A percentile compares a stretch with the other conserved stretches of the same genome.
Conservation (phyloP, 2,797 vertebrate species). For the Hydrolagus colliei region DNA sequence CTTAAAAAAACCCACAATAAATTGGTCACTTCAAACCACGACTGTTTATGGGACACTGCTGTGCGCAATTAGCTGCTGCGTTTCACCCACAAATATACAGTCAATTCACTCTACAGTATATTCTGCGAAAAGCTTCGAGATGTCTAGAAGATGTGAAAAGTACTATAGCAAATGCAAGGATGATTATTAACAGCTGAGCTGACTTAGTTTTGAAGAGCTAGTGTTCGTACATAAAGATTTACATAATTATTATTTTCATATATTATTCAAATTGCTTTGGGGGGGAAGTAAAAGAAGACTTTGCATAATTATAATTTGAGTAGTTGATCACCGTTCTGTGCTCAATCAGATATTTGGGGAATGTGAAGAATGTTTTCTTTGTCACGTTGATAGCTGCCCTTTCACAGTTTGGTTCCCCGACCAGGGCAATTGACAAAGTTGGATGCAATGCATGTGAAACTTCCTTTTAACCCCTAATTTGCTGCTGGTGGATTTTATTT, state of each 20-base stretch:
- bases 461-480: neutral
- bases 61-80: no score
- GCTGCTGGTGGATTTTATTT: neutral
- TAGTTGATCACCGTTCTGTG: no score
- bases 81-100: no score
- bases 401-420: conserved; percentile 6
- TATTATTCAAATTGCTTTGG: neutral
- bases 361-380: neutral
- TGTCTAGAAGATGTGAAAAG: no score
- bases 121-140: no score
- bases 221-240: neutral
- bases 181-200: no score
- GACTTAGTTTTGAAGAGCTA: no score
- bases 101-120: no score
- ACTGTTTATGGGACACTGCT: no score
- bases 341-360: neutral
- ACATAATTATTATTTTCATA: neutral
- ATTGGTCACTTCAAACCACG: no score
- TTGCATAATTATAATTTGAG: neutral
- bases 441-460: neutral
- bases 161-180: no score
- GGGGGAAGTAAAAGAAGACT: neutral
- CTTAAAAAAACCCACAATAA: no score
- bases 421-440: neutral
- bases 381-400: neutral